These are phyloP conservation scores for Threskiornis aethiopicus DNA, from an alignment of 2,797 vertebrate genomes.

Conservation along the genomic window DNA sequence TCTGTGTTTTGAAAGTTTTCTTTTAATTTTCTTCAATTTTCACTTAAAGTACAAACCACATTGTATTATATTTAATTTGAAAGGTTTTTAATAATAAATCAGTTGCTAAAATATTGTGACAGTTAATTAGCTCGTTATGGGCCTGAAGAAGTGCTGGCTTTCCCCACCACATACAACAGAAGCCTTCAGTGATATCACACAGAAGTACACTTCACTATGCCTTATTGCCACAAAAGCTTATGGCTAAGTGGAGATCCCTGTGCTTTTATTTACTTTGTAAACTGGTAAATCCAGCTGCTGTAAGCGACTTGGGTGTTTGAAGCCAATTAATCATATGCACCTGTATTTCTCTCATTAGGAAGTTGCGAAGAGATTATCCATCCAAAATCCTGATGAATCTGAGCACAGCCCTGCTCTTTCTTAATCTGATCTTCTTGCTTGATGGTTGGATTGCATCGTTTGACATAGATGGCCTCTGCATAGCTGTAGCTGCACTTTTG, in stretches of 20 bases:
- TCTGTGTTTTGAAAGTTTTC: not conserved
- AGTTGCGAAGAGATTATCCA: slow-evolving; percentile 92
- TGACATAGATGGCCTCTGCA: slow-evolving; percentile 79
- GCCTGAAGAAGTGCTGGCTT: not conserved
- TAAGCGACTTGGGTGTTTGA: not conserved
- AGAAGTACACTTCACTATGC: not conserved
- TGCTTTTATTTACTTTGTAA: not conserved
- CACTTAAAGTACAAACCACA: not conserved
- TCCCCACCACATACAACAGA: not conserved
- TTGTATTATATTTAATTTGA: not conserved
- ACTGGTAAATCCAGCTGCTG: not conserved
- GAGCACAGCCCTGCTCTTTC: slow-evolving; percentile 89
- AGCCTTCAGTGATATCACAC: not conserved
- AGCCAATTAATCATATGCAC: not conserved
- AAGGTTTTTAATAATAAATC: not conserved
- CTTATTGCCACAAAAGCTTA: not conserved
- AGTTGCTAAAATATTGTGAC: not conserved
- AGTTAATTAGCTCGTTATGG: not conserved
- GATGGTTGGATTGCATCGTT: slow-evolving; percentile 92
- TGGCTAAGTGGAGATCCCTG: not conserved
- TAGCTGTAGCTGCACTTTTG: slow-evolving; percentile 83
- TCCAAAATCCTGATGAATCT: slow-evolving; percentile 99
- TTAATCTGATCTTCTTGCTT: slow-evolving; percentile 91
- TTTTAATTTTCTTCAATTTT: not conserved
- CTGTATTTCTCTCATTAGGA: slow-evolving; percentile 74